Base-by-base conservation (phyloP, 2,888 invertebrate genomes). In the Baccha elongata region DNA sequence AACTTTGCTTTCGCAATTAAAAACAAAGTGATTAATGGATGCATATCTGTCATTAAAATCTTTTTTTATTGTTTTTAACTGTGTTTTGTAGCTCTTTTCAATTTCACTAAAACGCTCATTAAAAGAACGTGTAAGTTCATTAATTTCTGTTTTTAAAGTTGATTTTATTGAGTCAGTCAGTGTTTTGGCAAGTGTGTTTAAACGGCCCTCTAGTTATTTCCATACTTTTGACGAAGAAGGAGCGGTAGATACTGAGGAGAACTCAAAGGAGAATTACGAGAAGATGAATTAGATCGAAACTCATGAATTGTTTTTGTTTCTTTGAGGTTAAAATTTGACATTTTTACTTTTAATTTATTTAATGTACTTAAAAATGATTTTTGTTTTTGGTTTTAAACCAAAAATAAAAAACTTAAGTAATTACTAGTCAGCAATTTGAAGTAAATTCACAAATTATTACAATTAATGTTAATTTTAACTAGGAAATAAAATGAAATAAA, bases 101-200 rank as follows among this genome's bases (percentile, higher is more conserved):
- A 44, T 17, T 44, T 44, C 44, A 44, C 19, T 44, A 19, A 44
- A 19, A 7, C 44, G 44, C 19, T 44, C 3, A 44, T 44, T n/a
- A 10, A 44, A 44, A 19, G 19, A 19, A 4, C 11, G 17, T 17
- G 19, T 19, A 11, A 44, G 17, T 17, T 44, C 44, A 19, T 17
- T 17, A 1, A 44, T 10, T 19, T 44, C 44, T 17, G 17, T 44
- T 11, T 10, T 44, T 11, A 44, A 11, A 1, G 44, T 44, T 44
- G 44, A 44, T 19, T 10, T 8, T 1, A 44, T 44, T 2, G 44
- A 19, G 7, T 44, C 35, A 11, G 35, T 35, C 8, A 2, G 10
- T 35, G 35, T 2, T 35, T 11, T 3, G 8, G 35, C 10, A 8
- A 35, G 4, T 8, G 6, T 35, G n/a, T 35, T 35, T 10, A 35